Percentiles rank a stretch among this genome's conserved stretches.
phyloP scores from a whole-genome alignment of 1,140 invertebrate species.

The Drosophila tropicalis region DNA sequence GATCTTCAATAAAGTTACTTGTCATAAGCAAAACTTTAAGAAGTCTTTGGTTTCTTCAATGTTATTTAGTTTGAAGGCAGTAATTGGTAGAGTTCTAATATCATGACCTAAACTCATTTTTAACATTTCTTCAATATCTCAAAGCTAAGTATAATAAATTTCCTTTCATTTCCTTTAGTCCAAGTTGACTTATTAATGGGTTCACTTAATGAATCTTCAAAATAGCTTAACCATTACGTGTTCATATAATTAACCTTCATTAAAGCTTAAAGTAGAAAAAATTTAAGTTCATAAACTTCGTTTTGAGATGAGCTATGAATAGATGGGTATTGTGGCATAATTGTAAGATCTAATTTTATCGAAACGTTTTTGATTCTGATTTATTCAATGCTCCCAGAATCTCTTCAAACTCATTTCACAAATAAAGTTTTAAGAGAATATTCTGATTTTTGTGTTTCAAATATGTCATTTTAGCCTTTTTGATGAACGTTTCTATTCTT shows the following conservation, averaged over 20 bases:
- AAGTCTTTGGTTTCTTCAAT: not conserved
- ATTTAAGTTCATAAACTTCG: constrained; percentile 3
- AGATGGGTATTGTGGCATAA: not conserved
- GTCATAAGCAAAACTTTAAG: not conserved
- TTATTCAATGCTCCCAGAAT: too few species aligned
- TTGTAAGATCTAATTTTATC: not conserved
- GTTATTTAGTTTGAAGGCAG: not conserved
- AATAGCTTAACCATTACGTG: not conserved
- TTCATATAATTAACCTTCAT: not conserved
- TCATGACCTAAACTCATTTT: too few species aligned
- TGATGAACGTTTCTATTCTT: too few species aligned
- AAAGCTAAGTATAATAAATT: not conserved
- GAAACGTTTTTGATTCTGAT: too few species aligned
- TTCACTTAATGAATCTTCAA: not conserved
- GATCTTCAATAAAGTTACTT: not conserved
- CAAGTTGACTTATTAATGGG: not conserved
- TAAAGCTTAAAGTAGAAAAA: not conserved
- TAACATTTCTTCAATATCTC: not conserved
- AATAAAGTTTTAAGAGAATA: too few species aligned
- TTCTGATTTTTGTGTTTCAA: too few species aligned
- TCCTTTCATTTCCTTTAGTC: constrained; percentile 5
- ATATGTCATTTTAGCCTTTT: too few species aligned
- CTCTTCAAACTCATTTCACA: too few species aligned
- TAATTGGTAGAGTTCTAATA: too few species aligned
- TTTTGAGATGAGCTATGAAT: not conserved